phyloP scores from a whole-genome alignment of 1,140 invertebrate genomes.

The Drosophila athabasca region DNA sequence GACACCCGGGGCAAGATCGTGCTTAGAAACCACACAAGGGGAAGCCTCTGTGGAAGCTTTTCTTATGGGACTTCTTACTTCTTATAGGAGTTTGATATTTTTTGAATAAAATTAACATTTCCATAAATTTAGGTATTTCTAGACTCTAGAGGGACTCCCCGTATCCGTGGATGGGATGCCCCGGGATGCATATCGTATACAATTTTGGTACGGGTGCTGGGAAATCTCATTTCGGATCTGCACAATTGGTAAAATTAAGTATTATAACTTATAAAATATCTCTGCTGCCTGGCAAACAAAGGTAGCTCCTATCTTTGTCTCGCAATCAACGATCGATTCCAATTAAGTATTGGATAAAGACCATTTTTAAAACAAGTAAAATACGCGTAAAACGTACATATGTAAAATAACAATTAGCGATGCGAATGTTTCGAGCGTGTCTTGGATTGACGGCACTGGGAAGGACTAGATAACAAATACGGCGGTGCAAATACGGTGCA shows the following conservation, averaged over 20 bases:
- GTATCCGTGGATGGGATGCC: too few species aligned
- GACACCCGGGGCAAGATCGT: too few species aligned
- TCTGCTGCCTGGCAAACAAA: conserved; percentile 50
- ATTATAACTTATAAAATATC: conserved; percentile 43
- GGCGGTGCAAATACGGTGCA: conserved; percentile 30
- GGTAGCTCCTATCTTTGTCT: conserved; percentile 24
- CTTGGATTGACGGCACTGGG: conserved; percentile 20
- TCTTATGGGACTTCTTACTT: too few species aligned
- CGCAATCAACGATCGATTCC: conserved; percentile 8
- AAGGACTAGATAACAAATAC: conserved; percentile 60
- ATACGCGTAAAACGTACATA: background rate
- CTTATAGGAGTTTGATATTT: too few species aligned
- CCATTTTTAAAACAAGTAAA: conserved; percentile 1
- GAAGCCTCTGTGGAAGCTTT: too few species aligned
- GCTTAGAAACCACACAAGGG: too few species aligned
- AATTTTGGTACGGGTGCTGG: conserved; percentile 43
- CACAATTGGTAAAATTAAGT: conserved; percentile 20
- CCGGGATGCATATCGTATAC: conserved; percentile 31
- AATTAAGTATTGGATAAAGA: conserved; percentile 12
- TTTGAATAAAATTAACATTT: too few species aligned
- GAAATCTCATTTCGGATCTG: background rate
- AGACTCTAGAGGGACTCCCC: too few species aligned
- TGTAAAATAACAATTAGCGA: conserved; percentile 15
- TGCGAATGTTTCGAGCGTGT: conserved; percentile 24
- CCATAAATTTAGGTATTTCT: too few species aligned